These are phyloP conservation scores for Tenthredo mesomela DNA, from an alignment of 2,888 invertebrate genomes.

Conservation along the genomic window DNA sequence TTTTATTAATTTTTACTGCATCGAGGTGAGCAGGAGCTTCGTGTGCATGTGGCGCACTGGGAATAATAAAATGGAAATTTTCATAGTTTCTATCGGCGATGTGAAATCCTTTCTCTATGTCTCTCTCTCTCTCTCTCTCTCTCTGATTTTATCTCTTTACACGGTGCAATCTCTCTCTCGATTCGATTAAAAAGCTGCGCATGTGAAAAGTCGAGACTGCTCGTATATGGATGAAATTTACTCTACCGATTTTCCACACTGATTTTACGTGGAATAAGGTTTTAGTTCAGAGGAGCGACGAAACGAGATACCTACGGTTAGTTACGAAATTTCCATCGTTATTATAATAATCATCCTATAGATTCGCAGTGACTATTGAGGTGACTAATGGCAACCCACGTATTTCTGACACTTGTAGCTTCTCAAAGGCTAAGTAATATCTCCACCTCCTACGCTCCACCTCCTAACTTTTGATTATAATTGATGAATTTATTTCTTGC, in stretches of 20 bases:
- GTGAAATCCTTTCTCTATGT: background rate
- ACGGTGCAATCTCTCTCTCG: background rate
- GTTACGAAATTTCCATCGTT: conserved; percentile 23
- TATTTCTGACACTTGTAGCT: conserved; percentile 34
- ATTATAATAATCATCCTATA: background rate
- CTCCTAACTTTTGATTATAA: conserved; percentile 8
- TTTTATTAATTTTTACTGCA: conserved; percentile 6
- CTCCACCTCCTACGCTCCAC: background rate
- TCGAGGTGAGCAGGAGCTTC: conserved; percentile 1
- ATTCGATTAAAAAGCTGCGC: conserved; percentile 5
- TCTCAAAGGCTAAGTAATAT: conserved; percentile 4
- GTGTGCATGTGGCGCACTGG: conserved; percentile 8
- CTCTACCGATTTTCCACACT: background rate
- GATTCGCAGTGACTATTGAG: background rate
- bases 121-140: background rate
- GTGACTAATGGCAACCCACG: conserved; percentile 5
- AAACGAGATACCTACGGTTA: conserved; percentile 11
- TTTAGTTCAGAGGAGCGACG: background rate
- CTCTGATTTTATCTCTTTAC: background rate
- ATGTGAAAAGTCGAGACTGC: background rate
- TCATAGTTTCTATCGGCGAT: background rate
- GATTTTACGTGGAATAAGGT: background rate
- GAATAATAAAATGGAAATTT: conserved; percentile 7
- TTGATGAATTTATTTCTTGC: conserved; percentile 32
- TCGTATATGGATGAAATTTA: background rate